Evolutionary conservation across 1,140 invertebrate species (phyloP).

Genomic region (Ooceraea biroi): DNA sequence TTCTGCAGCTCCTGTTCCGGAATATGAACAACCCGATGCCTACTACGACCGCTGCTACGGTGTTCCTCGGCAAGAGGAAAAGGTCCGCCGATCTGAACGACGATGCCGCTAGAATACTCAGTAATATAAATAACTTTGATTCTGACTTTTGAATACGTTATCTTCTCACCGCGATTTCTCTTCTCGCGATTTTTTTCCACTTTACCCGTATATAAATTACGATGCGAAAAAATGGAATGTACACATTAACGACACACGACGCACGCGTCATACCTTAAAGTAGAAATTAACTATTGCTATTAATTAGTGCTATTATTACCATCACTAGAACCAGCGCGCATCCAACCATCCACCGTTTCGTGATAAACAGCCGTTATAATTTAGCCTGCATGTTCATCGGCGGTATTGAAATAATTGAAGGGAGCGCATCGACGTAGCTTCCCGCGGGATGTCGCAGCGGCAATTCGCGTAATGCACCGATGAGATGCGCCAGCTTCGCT

Average conservation of each 20-base stretch:
- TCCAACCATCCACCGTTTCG: neutral
- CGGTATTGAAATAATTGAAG: slow-evolving; percentile 67
- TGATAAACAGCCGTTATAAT: slow-evolving; percentile 72
- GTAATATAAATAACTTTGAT: slow-evolving; percentile 67
- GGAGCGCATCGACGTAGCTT: slow-evolving; percentile 76
- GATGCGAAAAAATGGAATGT: slow-evolving; percentile 17
- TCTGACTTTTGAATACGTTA: slow-evolving; percentile 37
- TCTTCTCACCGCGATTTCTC: neutral
- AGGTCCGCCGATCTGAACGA: slow-evolving; percentile 75
- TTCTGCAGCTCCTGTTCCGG: slow-evolving; percentile 77
- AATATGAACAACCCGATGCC: slow-evolving; percentile 67
- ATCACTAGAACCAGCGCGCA: neutral
- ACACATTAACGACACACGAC: neutral
- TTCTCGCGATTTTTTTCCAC: neutral
- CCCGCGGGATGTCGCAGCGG: slow-evolving; percentile 72
- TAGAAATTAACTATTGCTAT: neutral
- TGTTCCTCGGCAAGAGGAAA: slow-evolving; percentile 80
- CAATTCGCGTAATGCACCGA: slow-evolving; percentile 75
- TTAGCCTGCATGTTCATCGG: slow-evolving; percentile 80
- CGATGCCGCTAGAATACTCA: slow-evolving; percentile 76
- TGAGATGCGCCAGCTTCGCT: slow-evolving; percentile 69
- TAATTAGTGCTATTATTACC: slow-evolving; percentile 17
- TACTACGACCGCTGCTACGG: slow-evolving; percentile 54
- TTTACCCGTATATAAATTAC: too few relatives aligned
- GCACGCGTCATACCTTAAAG: neutral